Base-by-base conservation (phyloP, 2,113 vertebrate species). In the Oreochromis niloticus region DNA sequence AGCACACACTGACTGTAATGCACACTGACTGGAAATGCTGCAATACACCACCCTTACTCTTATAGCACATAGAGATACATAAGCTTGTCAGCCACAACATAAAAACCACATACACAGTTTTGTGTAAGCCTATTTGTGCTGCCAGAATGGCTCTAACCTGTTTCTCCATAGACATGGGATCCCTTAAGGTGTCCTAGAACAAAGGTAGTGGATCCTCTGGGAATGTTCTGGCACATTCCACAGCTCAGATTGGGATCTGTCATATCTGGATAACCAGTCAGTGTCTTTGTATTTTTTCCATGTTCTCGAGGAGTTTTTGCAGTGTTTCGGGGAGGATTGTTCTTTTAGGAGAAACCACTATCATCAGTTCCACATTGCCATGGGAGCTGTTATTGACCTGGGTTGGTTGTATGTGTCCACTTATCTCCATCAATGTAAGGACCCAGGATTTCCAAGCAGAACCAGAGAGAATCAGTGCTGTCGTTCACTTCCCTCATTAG, bases 1-100 rank as follows among this genome's bases (percentile, higher is more conserved):
- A 61, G 87, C 86, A 71, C 89, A 86, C 80, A 73, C 55, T n/a
- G 59, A 83, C 56, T 92, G 93, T 61, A 61, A 63, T 63, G 32
- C 59, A 63, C 59, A 63, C 59, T 63, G 59, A 55, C 93, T 89
- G 85, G 88, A 92, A 94, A 75, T 27, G 86, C 79, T 85, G 63
- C 75, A 63, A 46, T 73, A 80, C 17, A 86, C 63, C 19, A 36
- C 14, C 39, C 27, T 48, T 83, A 46, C 56, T 81, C 78, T 83
- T 30, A 83, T 59, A 59, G 41, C 48, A 78, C 81, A 86, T 84
- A 61, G 46, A 63, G 56, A 85, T 52, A 9, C 1, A 78, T 50
- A 71, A 24, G 10, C 1, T 12, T 27, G 17, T 34, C 27, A 52
- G 46, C 46, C 1, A n/a, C 10, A 32, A 34, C 46, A 52, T 52